These are phyloP conservation scores for Enteromius anoplus DNA, from an alignment of 2,797 vertebrate genomes.

Conservation along the genomic window DNA sequence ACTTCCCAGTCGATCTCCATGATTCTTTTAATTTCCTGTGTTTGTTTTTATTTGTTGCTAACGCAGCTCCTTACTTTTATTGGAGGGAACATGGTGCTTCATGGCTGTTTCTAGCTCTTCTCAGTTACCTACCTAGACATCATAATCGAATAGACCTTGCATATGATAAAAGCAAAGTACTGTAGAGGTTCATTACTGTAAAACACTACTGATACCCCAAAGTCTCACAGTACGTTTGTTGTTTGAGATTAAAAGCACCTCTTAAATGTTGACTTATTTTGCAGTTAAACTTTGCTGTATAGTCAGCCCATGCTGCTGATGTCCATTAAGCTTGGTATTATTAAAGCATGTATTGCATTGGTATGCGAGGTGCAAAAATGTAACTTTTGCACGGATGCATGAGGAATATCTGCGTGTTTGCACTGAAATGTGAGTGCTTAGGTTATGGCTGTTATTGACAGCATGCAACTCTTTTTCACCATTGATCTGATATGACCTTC, in stretches of 20 bases:
- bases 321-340: neutral
- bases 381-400: neutral
- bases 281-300: neutral
- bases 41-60: slow-evolving; percentile 1
- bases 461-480: neutral
- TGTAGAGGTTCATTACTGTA: neutral
- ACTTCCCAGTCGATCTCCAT: neutral
- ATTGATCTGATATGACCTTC: neutral
- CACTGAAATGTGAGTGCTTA: neutral
- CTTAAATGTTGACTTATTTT: neutral
- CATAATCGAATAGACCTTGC: neutral
- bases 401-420: neutral
- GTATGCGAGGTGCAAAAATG: neutral
- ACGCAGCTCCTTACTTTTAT: slow-evolving; percentile 20
- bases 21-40: neutral
- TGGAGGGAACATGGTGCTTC: slow-evolving; percentile 30
- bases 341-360: slow-evolving; percentile 1
- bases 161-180: neutral
- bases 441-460: neutral
- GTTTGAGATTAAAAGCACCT: neutral
- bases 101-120: slow-evolving; percentile 35
- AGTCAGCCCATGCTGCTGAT: neutral
- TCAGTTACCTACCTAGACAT: slow-evolving; percentile 3
- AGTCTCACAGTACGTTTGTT: neutral
- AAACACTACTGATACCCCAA: neutral